These are phyloP conservation scores for Sturnus vulgaris DNA, from an alignment of 2,113 vertebrate species.

Conservation along the genomic window DNA sequence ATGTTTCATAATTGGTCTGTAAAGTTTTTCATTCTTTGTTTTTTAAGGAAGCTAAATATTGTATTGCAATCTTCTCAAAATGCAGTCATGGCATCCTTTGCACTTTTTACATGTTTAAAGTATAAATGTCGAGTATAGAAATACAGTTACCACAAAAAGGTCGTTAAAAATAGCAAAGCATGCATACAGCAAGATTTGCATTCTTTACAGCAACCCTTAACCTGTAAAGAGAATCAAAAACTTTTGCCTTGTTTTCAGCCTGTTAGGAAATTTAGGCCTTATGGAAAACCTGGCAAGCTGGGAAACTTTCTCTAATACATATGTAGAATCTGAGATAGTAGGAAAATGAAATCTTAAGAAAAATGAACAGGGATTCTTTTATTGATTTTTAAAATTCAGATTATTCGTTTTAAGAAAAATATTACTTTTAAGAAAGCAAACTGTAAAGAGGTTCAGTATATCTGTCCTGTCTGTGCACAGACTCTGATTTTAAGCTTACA, in stretches of 20 bases:
- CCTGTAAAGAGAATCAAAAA: neutral
- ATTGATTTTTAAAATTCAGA: neutral
- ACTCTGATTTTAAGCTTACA: neutral
- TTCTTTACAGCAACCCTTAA: neutral
- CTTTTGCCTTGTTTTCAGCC: neutral
- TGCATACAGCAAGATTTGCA: neutral
- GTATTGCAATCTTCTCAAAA: neutral
- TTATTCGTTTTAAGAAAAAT: neutral
- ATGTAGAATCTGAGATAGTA: neutral
- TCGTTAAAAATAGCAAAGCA: neutral
- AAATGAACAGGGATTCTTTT: neutral
- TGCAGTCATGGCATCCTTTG: neutral
- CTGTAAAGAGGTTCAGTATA: neutral
- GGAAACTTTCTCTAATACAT: neutral
- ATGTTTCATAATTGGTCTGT: neutral
- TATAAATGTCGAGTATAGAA: neutral
- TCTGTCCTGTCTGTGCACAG: neutral
- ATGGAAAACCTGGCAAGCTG: neutral
- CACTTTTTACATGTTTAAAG: neutral
- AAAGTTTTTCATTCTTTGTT: neutral
- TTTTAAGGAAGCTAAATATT: neutral
- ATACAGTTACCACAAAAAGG: neutral
- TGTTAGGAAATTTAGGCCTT: neutral
- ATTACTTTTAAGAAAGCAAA: neutral
- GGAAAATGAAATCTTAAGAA: neutral